Conservation (phyloP, 2,797 vertebrate species). For the Arrhamphus sclerolepis region DNA sequence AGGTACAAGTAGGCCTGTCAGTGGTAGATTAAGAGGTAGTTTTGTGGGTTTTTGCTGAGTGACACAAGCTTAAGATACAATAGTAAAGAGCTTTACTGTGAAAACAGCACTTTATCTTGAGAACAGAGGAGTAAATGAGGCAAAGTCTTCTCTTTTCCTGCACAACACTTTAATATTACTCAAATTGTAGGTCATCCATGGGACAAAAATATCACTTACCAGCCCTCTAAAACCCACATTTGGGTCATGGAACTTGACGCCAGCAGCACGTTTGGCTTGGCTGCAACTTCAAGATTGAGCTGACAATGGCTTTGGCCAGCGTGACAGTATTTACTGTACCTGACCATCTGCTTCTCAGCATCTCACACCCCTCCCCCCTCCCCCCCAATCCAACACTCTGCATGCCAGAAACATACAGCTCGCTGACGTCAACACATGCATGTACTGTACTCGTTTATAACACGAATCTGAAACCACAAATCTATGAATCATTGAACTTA, state of each 20-base stretch:
- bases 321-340: conserved; percentile 63
- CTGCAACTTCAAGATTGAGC: conserved; percentile 49
- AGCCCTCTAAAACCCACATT: conserved; percentile 10
- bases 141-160: neutral
- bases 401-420: conserved; percentile 65
- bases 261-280: conserved; percentile 44
- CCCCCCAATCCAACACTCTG: conserved; percentile 44
- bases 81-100: too few species aligned
- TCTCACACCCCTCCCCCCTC: conserved; percentile 55
- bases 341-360: conserved; percentile 83
- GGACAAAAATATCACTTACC: conserved; percentile 31
- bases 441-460: conserved; percentile 5
- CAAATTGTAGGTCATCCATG: conserved; percentile 3
- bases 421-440: conserved; percentile 61
- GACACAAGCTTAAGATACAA: too few species aligned
- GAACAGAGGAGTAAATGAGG: too few species aligned
- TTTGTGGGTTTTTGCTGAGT: too few species aligned
- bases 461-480: conserved; percentile 13
- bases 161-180: neutral
- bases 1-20: too few species aligned
- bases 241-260: neutral
- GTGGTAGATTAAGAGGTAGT: too few species aligned
- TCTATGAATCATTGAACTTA: conserved; percentile 10
- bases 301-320: conserved; percentile 58
- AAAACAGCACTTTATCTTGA: too few species aligned